Evolutionary conservation across 2,113 vertebrate species (phyloP), one percentile per base, ranked within the genome.

Genomic region (Nothoprocta perdicaria): DNA sequence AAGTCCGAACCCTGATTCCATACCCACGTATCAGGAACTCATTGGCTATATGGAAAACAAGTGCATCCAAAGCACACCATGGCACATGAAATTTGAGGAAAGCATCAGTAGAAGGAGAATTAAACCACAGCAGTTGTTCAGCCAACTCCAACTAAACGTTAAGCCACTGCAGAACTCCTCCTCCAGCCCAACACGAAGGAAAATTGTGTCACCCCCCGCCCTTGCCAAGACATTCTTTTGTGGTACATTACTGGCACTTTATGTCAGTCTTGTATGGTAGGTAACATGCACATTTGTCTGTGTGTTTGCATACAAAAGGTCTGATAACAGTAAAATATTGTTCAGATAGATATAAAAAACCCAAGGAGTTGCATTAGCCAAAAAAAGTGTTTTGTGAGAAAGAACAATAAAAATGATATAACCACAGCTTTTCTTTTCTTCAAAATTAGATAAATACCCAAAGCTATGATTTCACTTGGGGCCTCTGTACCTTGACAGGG

Each of bases 381-480:
- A 97, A 96, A 95, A 97, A 96, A 96, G 94, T 95, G 92, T 95
- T 96, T 96, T 92, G 83, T 97, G 97, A 96, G 95, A 96, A 98
- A 97, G 94, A 87, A 96, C 97, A 96, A 95, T 97, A 96, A 95
- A 96, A 97, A 96, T 95, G 93, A 88, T 87, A 97, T 96, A 98
- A 98, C 98, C 98, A 98, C 97, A 98, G 97, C 98, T 97, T 97
- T 69, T 96, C 96, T 94, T 95, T 90, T 95, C 90, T 93, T 95
- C 92, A 95, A 90, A 96, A 95, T 96, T 93, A 93, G 90, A 93
- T 90, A 89, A 92, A 90, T 74, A 94, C 91, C 96, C 94, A 96
- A 95, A 93, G 90, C 95, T 93, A 95, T 81, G 88, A 96, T 95
- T 93, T 95, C 96, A 94, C 93, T 83, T 83, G 86, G 67, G 83